These are phyloP conservation scores for Tetragonula carbonaria DNA, from an alignment of 2,888 invertebrate species.

Conservation along the genomic window DNA sequence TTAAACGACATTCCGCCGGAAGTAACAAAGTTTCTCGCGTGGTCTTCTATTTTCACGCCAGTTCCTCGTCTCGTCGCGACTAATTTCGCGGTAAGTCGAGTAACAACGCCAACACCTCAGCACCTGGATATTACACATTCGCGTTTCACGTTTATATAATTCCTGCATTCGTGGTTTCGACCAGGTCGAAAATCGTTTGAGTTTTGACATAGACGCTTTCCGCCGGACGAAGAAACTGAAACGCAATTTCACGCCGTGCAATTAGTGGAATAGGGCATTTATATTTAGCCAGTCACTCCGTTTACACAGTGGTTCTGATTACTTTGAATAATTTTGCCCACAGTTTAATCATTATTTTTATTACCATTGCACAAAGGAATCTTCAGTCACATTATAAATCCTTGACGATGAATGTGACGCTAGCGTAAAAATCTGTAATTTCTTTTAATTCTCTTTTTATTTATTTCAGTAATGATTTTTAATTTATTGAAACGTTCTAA, in stretches of 20 bases:
- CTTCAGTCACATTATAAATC: too few relatives aligned
- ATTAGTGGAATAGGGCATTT: not conserved
- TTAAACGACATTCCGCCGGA: conserved; percentile 71
- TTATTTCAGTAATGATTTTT: too few relatives aligned
- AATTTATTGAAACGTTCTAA: too few relatives aligned
- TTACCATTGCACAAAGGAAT: not conserved
- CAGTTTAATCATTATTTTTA: not conserved
- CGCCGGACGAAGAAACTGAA: not conserved
- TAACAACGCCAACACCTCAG: not conserved
- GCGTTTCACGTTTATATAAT: conserved; percentile 28
- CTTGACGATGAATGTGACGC: too few relatives aligned
- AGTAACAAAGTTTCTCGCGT: conserved; percentile 69
- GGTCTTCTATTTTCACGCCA: conserved; percentile 34
- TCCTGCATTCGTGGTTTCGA: conserved; percentile 21
- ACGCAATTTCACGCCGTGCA: too few relatives aligned
- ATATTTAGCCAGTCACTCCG: not conserved
- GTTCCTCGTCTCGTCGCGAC: conserved; percentile 9
- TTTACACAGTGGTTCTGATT: not conserved
- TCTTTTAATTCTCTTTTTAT: too few relatives aligned
- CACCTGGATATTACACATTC: conserved; percentile 19
- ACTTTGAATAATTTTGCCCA: not conserved
- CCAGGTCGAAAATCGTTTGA: conserved; percentile 32
- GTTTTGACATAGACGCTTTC: conserved; percentile 2
- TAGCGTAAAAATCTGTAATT: too few relatives aligned
- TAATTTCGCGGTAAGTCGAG: conserved; percentile 45